A percentile compares a stretch with the other conserved stretches of the same genome.
These are phyloP conservation scores for Drosophila kohkoa DNA, from an alignment of 1,140 invertebrate genomes.

Conservation along the genomic window DNA sequence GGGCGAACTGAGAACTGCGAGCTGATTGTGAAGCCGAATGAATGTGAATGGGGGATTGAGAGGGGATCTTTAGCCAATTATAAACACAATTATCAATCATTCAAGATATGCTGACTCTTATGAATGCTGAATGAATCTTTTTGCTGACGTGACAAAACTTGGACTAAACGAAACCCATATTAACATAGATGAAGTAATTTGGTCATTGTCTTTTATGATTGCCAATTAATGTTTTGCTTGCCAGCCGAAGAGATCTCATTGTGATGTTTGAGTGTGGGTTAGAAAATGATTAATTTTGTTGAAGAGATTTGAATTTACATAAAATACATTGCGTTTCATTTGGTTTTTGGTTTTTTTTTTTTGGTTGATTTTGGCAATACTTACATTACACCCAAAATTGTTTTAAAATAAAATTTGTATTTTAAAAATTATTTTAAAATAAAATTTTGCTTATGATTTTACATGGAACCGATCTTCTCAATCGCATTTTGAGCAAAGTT, in stretches of 20 bases:
- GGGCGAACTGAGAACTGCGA: conserved; percentile 38
- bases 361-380: conserved; percentile 68
- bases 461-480: conserved; percentile 65
- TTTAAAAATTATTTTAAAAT: conserved; percentile 85
- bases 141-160: conserved; percentile 24
- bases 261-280: conserved; percentile 18
- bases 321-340: conserved; percentile 62
- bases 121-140: conserved; percentile 53
- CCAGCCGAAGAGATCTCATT: conserved; percentile 12
- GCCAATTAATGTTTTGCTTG: conserved; percentile 51
- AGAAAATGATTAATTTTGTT: conserved; percentile 48
- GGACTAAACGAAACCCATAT: conserved; percentile 30
- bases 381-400: conserved; percentile 85
- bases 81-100: conserved; percentile 24
- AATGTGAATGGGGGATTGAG: conserved; percentile 20
- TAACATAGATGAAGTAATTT: conserved; percentile 9
- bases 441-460: conserved; percentile 85
- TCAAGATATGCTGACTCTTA: conserved; percentile 43
- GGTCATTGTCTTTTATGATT: conserved; percentile 15
- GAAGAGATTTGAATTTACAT: conserved; percentile 59
- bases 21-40: conserved; percentile 38
- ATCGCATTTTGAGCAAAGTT: conserved; percentile 34
- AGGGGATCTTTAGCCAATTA: conserved; percentile 42
- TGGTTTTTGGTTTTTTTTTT: conserved; percentile 38
- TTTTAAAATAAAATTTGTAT: conserved; percentile 85